Conservation (phyloP, 1,140 invertebrate genomes). For the Trichoplusia ni region DNA sequence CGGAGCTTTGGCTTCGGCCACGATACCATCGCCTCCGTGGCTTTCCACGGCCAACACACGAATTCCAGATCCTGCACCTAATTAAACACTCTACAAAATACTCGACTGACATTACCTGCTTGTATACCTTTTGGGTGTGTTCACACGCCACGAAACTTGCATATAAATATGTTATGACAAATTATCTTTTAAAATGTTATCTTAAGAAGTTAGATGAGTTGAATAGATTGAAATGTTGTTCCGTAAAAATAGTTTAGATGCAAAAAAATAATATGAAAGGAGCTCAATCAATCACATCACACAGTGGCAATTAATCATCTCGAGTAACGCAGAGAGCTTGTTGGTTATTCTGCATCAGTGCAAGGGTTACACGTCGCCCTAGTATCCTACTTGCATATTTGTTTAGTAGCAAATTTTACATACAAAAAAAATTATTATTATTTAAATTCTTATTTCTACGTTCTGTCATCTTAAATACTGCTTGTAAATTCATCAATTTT, state of each 20-base stretch:
- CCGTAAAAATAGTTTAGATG: slow-evolving; percentile 41
- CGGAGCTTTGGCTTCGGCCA: slow-evolving; percentile 48
- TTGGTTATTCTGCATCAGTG: slow-evolving; percentile 41
- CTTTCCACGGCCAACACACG: slow-evolving; percentile 43
- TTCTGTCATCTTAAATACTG: too few species aligned
- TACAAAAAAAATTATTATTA: too few species aligned
- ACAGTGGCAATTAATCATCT: slow-evolving; percentile 70
- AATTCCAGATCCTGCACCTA: slow-evolving; percentile 62
- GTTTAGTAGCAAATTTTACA: slow-evolving; percentile 2
- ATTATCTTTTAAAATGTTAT: slow-evolving; percentile 68
- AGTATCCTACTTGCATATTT: neutral
- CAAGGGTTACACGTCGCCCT: slow-evolving; percentile 37
- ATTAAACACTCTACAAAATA: slow-evolving; percentile 54
- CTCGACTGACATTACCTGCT: slow-evolving; percentile 33
- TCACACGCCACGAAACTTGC: slow-evolving; percentile 64
- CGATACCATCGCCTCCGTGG: slow-evolving; percentile 56
- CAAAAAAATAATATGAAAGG: slow-evolving; percentile 47
- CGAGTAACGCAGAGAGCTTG: slow-evolving; percentile 41
- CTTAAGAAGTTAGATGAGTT: slow-evolving; percentile 41
- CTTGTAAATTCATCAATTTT: too few species aligned
- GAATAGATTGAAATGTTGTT: slow-evolving; percentile 49
- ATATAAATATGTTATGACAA: slow-evolving; percentile 66
- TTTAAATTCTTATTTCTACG: too few species aligned
- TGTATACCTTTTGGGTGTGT: slow-evolving; percentile 28
- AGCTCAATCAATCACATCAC: slow-evolving; percentile 65